Conservation (phyloP, 2,888 invertebrate species). For the Hemaris fuciformis region DNA sequence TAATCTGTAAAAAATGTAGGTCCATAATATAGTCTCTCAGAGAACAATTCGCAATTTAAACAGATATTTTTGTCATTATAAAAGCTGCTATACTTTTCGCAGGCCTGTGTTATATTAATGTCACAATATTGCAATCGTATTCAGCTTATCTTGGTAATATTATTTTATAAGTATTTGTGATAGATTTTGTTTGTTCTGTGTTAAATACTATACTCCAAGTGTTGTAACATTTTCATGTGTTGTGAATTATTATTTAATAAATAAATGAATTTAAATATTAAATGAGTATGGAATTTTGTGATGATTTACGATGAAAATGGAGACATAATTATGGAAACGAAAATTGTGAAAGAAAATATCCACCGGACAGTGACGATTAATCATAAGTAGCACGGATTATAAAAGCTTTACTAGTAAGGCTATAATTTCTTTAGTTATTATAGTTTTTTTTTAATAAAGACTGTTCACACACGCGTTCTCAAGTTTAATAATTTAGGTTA, state of each 20-base stretch:
- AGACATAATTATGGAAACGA: neutral
- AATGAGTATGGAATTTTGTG: neutral
- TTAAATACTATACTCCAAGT: neutral
- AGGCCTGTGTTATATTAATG: constrained; percentile 14
- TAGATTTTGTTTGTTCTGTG: neutral
- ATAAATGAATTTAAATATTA: neutral
- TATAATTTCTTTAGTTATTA: no score
- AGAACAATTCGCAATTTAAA: no score
- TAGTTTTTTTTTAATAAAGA: no score
- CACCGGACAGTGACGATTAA: no score
- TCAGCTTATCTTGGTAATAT: neutral
- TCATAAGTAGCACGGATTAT: no score
- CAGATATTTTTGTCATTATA: no score
- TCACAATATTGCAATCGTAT: neutral
- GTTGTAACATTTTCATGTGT: neutral
- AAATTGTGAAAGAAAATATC: neutral
- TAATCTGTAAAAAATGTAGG: neutral
- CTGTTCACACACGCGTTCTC: neutral
- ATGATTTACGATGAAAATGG: neutral
- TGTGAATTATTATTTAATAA: neutral
- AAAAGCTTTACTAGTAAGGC: no score
- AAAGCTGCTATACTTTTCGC: no score
- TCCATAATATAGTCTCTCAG: neutral
- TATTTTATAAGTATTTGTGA: neutral
- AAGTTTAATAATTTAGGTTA: neutral